Conservation (phyloP, 2,797 vertebrate species). For the Brotogeris chrysoptera region DNA sequence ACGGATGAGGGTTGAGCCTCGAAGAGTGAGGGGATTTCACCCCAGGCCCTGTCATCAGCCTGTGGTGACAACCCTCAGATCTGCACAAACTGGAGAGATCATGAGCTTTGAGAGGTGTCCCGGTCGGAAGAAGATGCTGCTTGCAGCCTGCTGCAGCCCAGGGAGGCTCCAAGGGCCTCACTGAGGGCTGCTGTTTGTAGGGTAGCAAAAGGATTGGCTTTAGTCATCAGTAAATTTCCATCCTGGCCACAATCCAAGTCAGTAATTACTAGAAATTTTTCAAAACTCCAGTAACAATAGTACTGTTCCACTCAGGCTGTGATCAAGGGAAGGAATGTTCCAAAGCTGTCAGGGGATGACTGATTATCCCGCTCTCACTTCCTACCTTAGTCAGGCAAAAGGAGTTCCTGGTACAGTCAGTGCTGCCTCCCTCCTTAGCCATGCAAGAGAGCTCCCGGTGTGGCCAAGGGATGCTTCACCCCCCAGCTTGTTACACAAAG, state of each 20-base stretch:
- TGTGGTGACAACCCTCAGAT: not conserved
- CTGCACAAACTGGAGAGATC: not conserved
- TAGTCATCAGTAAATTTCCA: not conserved
- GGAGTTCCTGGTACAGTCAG: not conserved
- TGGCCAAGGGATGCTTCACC: not conserved
- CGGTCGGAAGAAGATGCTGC: not conserved
- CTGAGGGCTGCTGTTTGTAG: not conserved
- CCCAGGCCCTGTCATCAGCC: not conserved
- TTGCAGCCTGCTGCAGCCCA: not conserved
- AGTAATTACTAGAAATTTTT: not conserved
- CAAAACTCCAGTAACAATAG: not conserved
- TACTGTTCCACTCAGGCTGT: not conserved
- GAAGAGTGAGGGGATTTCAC: not conserved
- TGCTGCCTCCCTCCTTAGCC: not conserved
- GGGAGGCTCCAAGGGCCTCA: not conserved
- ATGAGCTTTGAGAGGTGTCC: not conserved
- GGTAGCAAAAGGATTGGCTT: not conserved
- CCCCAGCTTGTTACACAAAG: not conserved
- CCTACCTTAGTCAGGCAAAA: not conserved
- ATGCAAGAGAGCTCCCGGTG: not conserved
- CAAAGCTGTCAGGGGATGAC: not conserved
- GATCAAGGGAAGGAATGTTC: not conserved
- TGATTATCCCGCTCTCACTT: not conserved
- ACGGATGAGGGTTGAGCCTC: not conserved
- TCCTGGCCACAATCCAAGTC: not conserved